phyloP scores from a whole-genome alignment of 2,888 invertebrate genomes.

The Chromoteleia sp. region DNA sequence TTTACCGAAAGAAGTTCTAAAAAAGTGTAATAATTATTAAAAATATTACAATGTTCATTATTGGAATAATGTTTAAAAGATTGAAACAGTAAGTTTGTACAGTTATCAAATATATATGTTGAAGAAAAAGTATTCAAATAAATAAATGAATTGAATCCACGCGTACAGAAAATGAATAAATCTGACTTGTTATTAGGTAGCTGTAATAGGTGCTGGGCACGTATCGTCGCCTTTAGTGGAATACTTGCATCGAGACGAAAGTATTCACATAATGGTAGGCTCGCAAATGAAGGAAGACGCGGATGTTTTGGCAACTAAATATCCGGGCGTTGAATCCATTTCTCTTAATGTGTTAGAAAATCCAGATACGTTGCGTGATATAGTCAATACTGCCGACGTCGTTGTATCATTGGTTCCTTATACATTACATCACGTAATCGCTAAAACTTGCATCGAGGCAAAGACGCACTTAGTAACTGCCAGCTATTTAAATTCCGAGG shows the following conservation, averaged over 20 bases:
- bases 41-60: no score
- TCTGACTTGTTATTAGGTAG: slow-evolving; percentile 86
- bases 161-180: background rate
- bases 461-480: slow-evolving; percentile 98
- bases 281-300: slow-evolving; percentile 95
- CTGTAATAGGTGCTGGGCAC: slow-evolving; percentile 97
- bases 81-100: no score
- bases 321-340: slow-evolving; percentile 91
- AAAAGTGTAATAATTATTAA: no score
- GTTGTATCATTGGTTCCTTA: slow-evolving; percentile 97
- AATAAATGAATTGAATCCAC: no score
- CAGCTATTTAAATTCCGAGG: slow-evolving; percentile 95
- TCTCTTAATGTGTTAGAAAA: slow-evolving; percentile 93
- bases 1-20: no score
- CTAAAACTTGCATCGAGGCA: slow-evolving; percentile 93
- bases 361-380: slow-evolving; percentile 88
- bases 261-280: slow-evolving; percentile 93
- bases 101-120: no score
- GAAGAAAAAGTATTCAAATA: no score
- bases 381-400: slow-evolving; percentile 91
- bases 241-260: slow-evolving; percentile 93
- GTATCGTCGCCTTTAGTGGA: slow-evolving; percentile 98
- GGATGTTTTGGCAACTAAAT: slow-evolving; percentile 91
- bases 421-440: slow-evolving; percentile 93
- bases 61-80: no score